These are phyloP conservation scores for Calypte anna DNA, from an alignment of 2,113 vertebrate genomes.

Conservation along the genomic window DNA sequence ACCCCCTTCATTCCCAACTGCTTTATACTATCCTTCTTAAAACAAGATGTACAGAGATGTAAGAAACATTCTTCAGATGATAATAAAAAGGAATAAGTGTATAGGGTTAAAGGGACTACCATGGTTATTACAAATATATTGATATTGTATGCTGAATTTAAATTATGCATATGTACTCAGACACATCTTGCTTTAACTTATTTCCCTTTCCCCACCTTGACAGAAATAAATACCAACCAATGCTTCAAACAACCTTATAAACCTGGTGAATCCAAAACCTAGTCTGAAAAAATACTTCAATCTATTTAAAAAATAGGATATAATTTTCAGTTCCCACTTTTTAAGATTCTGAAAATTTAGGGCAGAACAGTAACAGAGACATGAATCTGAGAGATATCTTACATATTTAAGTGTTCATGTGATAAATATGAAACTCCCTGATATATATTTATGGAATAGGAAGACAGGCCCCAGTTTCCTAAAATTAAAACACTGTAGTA, in stretches of 20 bases:
- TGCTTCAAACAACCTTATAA: neutral
- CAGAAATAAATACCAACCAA: neutral
- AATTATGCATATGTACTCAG: neutral
- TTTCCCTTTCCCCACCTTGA: neutral
- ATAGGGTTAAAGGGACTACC: neutral
- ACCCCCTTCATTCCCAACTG: neutral
- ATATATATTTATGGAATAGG: neutral
- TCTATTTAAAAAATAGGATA: neutral
- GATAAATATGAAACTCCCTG: conserved; percentile 21
- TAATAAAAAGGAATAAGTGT: neutral
- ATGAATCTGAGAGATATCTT: conserved; percentile 8
- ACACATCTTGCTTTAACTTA: neutral
- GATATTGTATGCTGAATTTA: neutral
- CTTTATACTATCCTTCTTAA: neutral
- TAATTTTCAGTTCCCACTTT: neutral
- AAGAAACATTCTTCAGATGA: neutral
- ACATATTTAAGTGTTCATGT: neutral
- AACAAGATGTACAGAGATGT: neutral
- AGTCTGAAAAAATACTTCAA: neutral
- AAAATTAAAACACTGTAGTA: conserved; percentile 43
- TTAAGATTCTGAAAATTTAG: neutral
- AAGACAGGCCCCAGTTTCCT: neutral
- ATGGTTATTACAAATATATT: neutral
- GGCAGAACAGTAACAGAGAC: neutral
- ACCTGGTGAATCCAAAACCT: neutral